Conservation (phyloP, 2,888 invertebrate genomes). For the Quadroppia sp. region DNA sequence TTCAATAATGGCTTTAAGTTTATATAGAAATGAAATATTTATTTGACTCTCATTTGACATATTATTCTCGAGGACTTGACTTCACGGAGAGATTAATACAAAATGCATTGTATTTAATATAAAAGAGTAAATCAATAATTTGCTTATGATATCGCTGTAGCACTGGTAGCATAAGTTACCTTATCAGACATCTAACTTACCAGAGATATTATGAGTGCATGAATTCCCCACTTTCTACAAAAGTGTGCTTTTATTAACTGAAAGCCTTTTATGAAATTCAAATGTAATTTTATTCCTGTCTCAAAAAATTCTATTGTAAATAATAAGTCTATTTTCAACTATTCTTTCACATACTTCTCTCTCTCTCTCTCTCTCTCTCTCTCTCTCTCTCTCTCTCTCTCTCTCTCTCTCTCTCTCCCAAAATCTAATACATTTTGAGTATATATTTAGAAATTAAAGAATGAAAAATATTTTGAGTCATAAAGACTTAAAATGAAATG, state of each 20-base stretch:
- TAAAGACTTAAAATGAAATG: slow-evolving; percentile 5
- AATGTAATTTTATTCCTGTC: slow-evolving; percentile 12
- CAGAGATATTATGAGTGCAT: background rate
- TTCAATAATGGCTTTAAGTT: no score
- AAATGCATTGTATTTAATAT: background rate
- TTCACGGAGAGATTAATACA: background rate
- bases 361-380: no score
- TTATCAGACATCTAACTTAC: background rate
- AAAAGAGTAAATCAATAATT: slow-evolving; percentile 3
- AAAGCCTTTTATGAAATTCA: slow-evolving; percentile 8
- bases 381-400: no score
- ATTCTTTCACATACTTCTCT: background rate
- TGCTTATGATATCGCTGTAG: background rate
- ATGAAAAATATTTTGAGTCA: background rate
- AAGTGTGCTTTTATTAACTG: background rate
- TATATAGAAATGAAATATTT: no score
- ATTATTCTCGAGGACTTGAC: background rate
- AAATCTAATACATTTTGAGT: no score
- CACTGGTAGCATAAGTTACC: slow-evolving; percentile 22
- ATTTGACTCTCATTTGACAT: background rate
- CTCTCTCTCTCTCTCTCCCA: no score
- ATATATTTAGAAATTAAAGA: background rate
- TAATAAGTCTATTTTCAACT: slow-evolving; percentile 1
- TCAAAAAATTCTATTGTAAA: background rate
- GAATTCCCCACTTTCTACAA: background rate